phyloP scores from a whole-genome alignment of 1,140 invertebrate species.

The Globodera ellingtonae region DNA sequence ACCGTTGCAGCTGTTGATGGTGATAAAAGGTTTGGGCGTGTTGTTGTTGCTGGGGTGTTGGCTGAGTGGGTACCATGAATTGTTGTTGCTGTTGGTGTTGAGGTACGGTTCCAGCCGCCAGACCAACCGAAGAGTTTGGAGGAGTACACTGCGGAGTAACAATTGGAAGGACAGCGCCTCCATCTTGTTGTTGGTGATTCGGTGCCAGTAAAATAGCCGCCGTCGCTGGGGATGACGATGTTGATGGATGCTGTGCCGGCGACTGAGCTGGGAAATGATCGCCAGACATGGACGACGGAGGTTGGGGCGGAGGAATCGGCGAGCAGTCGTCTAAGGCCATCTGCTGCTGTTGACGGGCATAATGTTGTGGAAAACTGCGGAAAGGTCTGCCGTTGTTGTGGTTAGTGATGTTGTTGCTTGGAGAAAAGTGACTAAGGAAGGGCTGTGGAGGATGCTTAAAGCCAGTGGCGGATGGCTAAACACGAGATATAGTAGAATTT shows the following conservation, averaged over 20 bases:
- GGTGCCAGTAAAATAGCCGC: not conserved
- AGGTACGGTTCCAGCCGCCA: not conserved
- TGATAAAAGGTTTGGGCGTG: not conserved
- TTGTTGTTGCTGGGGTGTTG: not conserved
- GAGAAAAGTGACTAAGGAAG: not conserved
- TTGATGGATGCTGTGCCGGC: not conserved
- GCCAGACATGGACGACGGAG: not conserved
- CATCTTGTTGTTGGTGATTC: not conserved
- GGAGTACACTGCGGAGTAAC: too few species aligned
- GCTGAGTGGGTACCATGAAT: not conserved
- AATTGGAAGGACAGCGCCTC: too few species aligned
- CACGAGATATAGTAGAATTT: not conserved
- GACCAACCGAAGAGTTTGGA: too few species aligned
- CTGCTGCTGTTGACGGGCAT: not conserved
- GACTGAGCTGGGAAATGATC: not conserved
- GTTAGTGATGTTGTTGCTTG: not conserved
- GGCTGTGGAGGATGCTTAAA: not conserved
- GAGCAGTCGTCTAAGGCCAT: not conserved
- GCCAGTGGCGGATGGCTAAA: not conserved
- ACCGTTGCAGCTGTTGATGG: conserved; percentile 20
- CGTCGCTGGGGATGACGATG: not conserved
- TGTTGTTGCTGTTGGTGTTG: conserved; percentile 9
- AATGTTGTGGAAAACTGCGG: not conserved
- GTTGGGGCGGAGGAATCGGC: not conserved
- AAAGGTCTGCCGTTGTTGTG: not conserved